phyloP scores from a whole-genome alignment of 2,888 invertebrate species.

The Galeruca laticollis region DNA sequence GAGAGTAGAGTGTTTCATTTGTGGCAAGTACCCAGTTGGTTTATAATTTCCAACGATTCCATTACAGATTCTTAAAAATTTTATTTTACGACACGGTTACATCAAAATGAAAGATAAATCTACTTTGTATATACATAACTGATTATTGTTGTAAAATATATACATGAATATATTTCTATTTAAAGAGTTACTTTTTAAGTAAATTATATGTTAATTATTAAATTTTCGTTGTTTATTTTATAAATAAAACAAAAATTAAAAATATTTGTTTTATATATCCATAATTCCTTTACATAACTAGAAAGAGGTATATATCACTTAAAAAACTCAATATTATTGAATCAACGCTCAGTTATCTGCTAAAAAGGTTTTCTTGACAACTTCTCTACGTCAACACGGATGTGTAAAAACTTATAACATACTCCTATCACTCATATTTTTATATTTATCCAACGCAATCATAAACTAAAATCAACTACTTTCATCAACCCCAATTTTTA shows the following conservation, averaged over 20 bases:
- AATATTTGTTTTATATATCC: background rate
- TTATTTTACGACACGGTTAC: conserved; percentile 1
- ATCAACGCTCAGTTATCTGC: no score
- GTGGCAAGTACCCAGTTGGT: conserved; percentile 64
- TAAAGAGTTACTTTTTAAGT: conserved; percentile 1
- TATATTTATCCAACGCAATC: no score
- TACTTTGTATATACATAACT: no score
- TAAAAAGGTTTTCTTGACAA: no score
- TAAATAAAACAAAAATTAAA: background rate
- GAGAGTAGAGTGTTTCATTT: conserved; percentile 60
- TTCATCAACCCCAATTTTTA: no score
- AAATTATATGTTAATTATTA: conserved; percentile 3
- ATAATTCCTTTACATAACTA: background rate
- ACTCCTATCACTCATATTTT: no score
- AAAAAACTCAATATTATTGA: no score
- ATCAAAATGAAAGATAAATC: background rate
- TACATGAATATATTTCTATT: background rate
- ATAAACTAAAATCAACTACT: no score
- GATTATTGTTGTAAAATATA: no score
- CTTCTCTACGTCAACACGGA: no score
- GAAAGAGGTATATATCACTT: no score
- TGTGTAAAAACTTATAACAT: no score
- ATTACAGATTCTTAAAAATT: conserved; percentile 49
- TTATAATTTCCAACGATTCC: conserved; percentile 59
- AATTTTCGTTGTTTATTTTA: background rate